These are phyloP conservation scores for Vireo griseus DNA, from an alignment of 2,797 vertebrate species.

Conservation along the genomic window DNA sequence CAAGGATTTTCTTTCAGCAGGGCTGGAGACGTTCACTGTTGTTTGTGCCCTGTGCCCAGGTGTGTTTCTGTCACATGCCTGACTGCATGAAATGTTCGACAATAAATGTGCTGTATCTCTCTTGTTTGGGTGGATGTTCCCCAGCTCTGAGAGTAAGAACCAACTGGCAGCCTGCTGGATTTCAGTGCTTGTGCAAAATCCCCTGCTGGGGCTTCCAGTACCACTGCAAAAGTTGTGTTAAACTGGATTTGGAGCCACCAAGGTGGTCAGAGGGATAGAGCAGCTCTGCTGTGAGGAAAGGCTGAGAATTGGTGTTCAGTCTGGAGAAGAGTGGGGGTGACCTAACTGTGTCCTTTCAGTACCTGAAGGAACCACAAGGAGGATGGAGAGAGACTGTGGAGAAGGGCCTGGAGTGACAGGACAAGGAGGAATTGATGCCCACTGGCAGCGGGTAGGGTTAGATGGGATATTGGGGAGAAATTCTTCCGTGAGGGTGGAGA, in stretches of 20 bases:
- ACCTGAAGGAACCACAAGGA: not conserved
- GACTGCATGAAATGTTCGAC: not conserved
- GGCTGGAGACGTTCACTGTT: not conserved
- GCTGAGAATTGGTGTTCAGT: not conserved
- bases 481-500: not conserved
- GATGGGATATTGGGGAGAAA: not conserved
- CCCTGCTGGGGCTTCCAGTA: rapidly evolving
- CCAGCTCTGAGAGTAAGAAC: not conserved
- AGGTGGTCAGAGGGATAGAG: not conserved
- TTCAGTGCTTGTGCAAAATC: not conserved
- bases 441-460: not conserved
- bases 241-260: not conserved
- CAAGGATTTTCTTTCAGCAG: not conserved
- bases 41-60: not conserved
- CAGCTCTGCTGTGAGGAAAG: not conserved
- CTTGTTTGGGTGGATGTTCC: not conserved
- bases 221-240: not conserved
- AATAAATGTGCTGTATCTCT: not conserved
- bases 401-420: not conserved
- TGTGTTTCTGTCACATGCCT: not conserved
- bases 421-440: not conserved
- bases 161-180: not conserved
- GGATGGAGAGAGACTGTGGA: not conserved
- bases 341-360: not conserved
- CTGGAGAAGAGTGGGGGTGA: not conserved